A percentile compares a stretch with the other conserved stretches of the same genome.
phyloP scores from a whole-genome alignment of 37 sponge, comb jelly and placozoan species.

The Chondrosia reniformis region DNA sequence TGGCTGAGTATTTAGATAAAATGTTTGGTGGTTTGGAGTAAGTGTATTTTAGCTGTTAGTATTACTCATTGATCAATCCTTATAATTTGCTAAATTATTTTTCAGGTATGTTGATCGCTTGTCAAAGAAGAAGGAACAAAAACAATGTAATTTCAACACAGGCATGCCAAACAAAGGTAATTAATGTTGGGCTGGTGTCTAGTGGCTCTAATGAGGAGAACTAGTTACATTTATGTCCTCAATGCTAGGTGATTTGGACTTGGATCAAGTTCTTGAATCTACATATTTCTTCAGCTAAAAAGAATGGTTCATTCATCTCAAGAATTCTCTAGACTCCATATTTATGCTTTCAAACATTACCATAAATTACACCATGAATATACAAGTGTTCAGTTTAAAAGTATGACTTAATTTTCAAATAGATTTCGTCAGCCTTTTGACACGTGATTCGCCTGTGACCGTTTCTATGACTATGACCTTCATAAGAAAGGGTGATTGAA shows the following conservation, averaged over 20 bases:
- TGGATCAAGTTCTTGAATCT: constrained; percentile 61
- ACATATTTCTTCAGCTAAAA: constrained; percentile 78
- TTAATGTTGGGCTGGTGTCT: too few relatives aligned
- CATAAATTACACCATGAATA: background rate
- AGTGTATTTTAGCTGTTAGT: background rate
- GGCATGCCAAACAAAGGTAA: background rate
- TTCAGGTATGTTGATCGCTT: background rate
- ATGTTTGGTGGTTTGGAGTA: constrained; percentile 65
- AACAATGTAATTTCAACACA: background rate
- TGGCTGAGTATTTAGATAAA: constrained; percentile 56
- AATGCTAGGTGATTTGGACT: constrained; percentile 58
- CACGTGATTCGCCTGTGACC: too few relatives aligned
- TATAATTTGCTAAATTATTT: background rate
- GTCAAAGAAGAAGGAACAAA: constrained; percentile 14
- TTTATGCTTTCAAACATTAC: background rate
- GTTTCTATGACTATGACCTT: too few relatives aligned
- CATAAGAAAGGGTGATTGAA: too few relatives aligned
- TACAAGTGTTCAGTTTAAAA: background rate
- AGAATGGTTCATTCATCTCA: too few relatives aligned
- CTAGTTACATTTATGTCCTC: background rate
- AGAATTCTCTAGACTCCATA: too few relatives aligned
- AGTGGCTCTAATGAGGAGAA: too few relatives aligned
- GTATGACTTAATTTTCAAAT: background rate
- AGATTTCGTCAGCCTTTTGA: too few relatives aligned
- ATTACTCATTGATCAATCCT: background rate